These are phyloP conservation scores for Peromyscus melanophrys DNA, from an alignment of 2,797 vertebrate species.

Conservation along the genomic window DNA sequence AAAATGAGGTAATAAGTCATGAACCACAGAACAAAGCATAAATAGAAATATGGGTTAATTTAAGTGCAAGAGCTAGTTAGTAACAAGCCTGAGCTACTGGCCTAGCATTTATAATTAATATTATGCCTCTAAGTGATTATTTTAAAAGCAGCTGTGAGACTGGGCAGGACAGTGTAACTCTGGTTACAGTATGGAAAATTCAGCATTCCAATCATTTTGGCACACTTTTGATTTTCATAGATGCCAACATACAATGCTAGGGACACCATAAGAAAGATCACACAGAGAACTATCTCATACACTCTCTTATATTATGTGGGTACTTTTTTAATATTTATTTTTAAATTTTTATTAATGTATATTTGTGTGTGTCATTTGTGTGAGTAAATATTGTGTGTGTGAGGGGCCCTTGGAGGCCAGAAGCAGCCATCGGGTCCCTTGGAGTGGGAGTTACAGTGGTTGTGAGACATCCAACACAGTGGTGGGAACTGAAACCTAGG, in stretches of 20 bases:
- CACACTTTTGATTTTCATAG: slow-evolving; percentile 51
- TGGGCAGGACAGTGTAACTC: too few species aligned
- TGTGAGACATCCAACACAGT: not conserved
- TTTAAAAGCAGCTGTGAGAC: too few species aligned
- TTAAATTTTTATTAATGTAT: not conserved
- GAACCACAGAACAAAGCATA: too few species aligned
- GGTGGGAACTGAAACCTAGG: not conserved
- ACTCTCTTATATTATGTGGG: not conserved
- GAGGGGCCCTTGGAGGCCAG: not conserved
- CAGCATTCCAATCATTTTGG: not conserved
- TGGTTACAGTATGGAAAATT: not conserved
- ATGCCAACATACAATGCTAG: not conserved
- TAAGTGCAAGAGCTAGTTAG: too few species aligned
- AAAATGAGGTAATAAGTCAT: too few species aligned
- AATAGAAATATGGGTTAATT: too few species aligned
- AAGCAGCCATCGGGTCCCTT: not conserved
- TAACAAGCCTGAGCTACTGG: too few species aligned
- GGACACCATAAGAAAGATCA: not conserved
- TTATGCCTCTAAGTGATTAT: too few species aligned
- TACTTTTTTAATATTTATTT: not conserved
- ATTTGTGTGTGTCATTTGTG: not conserved
- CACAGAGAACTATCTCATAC: not conserved
- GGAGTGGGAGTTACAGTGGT: not conserved
- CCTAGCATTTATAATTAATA: too few species aligned
- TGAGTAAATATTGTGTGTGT: not conserved